These are phyloP conservation scores for Thunnus maccoyii DNA, from an alignment of 2,113 vertebrate genomes.

Conservation along the genomic window DNA sequence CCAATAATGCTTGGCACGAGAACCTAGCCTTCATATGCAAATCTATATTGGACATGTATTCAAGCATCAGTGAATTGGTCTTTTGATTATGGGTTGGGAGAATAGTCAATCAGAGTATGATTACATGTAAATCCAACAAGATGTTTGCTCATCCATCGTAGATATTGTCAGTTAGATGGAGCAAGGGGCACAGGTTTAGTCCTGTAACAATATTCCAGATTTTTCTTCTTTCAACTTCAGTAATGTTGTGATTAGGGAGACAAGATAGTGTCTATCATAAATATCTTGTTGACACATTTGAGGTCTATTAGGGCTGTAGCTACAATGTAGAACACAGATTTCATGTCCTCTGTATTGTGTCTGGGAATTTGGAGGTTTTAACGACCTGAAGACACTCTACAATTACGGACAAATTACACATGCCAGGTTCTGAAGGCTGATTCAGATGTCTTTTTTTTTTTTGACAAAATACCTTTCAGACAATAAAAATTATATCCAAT, in stretches of 20 bases:
- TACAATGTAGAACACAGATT: background rate
- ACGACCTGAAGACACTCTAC: background rate
- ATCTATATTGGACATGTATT: conserved; percentile 20
- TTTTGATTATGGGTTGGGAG: conserved; percentile 39
- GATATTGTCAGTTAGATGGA: background rate
- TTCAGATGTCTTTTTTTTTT: no score
- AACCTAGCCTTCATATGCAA: conserved; percentile 41
- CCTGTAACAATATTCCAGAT: conserved; percentile 8
- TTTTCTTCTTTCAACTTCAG: conserved; percentile 14
- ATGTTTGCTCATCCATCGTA: conserved; percentile 7
- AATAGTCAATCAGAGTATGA: conserved; percentile 56
- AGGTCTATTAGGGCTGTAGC: background rate
- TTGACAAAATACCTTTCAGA: no score
- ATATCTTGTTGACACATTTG: background rate
- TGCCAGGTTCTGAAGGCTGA: no score
- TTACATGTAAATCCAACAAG: conserved; percentile 48
- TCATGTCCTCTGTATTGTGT: background rate
- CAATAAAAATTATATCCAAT: no score
- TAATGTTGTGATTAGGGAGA: background rate
- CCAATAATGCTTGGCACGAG: conserved; percentile 10
- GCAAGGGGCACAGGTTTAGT: background rate
- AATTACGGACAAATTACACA: no score
- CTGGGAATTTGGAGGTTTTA: background rate
- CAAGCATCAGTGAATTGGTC: conserved; percentile 24
- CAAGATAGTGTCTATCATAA: background rate